phyloP scores from a whole-genome alignment of 1,140 invertebrate genomes.

The Matsumurasca onukii region DNA sequence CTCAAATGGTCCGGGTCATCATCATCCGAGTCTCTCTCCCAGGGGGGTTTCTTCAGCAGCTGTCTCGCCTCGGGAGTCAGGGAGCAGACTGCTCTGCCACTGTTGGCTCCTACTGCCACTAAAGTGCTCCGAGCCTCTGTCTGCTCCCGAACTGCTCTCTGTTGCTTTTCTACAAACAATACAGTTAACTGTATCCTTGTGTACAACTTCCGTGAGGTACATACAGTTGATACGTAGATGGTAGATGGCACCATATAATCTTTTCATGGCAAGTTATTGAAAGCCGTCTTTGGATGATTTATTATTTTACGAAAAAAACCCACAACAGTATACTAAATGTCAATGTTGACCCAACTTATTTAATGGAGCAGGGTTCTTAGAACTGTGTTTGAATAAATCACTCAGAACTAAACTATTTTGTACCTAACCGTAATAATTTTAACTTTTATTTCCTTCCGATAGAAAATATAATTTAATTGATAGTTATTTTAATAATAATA shows the following conservation, averaged over 20 bases:
- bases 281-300: background rate
- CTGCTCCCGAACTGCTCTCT: background rate
- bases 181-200: background rate
- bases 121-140: slow-evolving; percentile 24
- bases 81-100: slow-evolving; percentile 37
- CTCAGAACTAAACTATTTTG: too few species aligned
- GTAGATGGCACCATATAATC: background rate
- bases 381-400: too few species aligned
- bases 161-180: slow-evolving; percentile 18
- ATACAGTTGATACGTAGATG: background rate
- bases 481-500: too few species aligned
- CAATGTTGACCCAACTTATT: too few species aligned
- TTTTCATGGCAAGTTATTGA: background rate
- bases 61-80: slow-evolving; percentile 36
- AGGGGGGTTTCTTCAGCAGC: slow-evolving; percentile 22
- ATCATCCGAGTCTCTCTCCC: slow-evolving; percentile 31
- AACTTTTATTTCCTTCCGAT: too few species aligned
- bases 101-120: slow-evolving; percentile 34
- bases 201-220: background rate
- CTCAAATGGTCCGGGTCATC: slow-evolving; percentile 31
- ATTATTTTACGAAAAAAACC: too few species aligned
- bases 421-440: too few species aligned
- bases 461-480: too few species aligned
- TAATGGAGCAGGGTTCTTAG: too few species aligned
- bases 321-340: too few species aligned